Percentiles rank a stretch among this genome's conserved stretches.
These are phyloP conservation scores for Agrotis segetum DNA, from an alignment of 2,888 invertebrate species.

Conservation along the genomic window DNA sequence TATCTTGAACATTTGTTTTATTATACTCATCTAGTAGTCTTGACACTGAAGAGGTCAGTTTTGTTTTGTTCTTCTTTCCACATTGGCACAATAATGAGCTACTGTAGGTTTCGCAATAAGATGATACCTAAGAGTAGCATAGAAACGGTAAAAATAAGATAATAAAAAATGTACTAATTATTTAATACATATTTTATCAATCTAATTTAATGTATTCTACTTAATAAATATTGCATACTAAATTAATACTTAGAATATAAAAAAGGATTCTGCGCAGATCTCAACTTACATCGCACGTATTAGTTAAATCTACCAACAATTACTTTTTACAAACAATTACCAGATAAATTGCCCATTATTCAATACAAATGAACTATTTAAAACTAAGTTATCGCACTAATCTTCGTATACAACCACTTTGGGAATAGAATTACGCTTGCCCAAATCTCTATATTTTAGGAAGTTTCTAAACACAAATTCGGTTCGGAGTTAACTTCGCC, in stretches of 20 bases:
- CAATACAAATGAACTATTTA: conserved; percentile 62
- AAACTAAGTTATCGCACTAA: conserved; percentile 73
- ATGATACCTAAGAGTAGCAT: too few relatives aligned
- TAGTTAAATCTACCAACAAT: conserved; percentile 43
- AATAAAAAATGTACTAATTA: too few relatives aligned
- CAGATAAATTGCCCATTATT: conserved; percentile 50
- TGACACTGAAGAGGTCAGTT: neutral
- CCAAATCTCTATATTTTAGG: conserved; percentile 68
- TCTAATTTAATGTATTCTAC: too few relatives aligned
- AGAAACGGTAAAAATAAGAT: too few relatives aligned
- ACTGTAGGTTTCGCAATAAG: too few relatives aligned
- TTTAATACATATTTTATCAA: too few relatives aligned
- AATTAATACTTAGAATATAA: too few relatives aligned
- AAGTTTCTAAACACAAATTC: conserved; percentile 71
- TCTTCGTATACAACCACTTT: conserved; percentile 71
- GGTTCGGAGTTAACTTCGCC: conserved; percentile 49
- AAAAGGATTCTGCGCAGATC: too few relatives aligned
- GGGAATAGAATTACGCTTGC: conserved; percentile 70
- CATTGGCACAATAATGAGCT: too few relatives aligned
- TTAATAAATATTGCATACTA: conserved; percentile 18
- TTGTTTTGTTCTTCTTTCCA: neutral
- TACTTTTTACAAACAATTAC: conserved; percentile 31
- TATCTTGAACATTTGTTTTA: conserved; percentile 23
- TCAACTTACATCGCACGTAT: too few relatives aligned
- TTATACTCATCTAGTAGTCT: neutral